Evolutionary conservation across 2,797 vertebrate species (phyloP).

Genomic region (Crenuchus spilurus): DNA sequence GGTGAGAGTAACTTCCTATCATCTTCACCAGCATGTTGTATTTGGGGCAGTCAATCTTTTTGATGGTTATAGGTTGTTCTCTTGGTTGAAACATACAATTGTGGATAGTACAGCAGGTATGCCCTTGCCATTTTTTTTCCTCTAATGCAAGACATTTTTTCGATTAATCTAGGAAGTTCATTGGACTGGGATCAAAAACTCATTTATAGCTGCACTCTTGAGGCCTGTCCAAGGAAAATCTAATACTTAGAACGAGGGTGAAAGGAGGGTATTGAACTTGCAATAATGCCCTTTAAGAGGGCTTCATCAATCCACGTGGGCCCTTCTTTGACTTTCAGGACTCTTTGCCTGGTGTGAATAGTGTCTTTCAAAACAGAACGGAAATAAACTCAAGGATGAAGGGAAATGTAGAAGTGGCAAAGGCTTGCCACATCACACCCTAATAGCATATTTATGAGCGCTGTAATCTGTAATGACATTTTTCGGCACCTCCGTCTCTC

Average conservation of each 20-base stretch:
- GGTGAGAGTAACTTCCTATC: not conserved
- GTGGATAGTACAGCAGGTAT: not conserved
- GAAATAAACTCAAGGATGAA: slow-evolving; percentile 39
- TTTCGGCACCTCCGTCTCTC: slow-evolving; percentile 48
- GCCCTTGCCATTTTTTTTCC: slow-evolving; percentile 42
- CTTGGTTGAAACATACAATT: not conserved
- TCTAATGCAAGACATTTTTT: slow-evolving; percentile 38
- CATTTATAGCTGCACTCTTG: slow-evolving; percentile 71
- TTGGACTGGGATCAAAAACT: slow-evolving; percentile 68
- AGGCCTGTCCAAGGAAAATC: slow-evolving; percentile 71
- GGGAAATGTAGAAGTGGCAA: slow-evolving; percentile 48
- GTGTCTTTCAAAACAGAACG: slow-evolving; percentile 48
- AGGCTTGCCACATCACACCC: slow-evolving; percentile 49
- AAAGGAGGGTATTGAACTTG: slow-evolving; percentile 56
- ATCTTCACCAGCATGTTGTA: not conserved
- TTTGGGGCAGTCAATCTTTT: slow-evolving; percentile 12
- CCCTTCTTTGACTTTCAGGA: slow-evolving; percentile 62
- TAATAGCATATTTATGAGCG: slow-evolving; percentile 63
- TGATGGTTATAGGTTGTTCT: slow-evolving; percentile 1
- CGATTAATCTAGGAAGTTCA: slow-evolving; percentile 58
- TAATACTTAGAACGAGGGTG: slow-evolving; percentile 63
- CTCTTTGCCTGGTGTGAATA: slow-evolving; percentile 55
- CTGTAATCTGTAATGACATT: slow-evolving; percentile 64
- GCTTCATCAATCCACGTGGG: slow-evolving; percentile 60
- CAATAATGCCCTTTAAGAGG: slow-evolving; percentile 67